Conservation (phyloP, 2,113 vertebrate genomes). For the Tupaia tana region DNA sequence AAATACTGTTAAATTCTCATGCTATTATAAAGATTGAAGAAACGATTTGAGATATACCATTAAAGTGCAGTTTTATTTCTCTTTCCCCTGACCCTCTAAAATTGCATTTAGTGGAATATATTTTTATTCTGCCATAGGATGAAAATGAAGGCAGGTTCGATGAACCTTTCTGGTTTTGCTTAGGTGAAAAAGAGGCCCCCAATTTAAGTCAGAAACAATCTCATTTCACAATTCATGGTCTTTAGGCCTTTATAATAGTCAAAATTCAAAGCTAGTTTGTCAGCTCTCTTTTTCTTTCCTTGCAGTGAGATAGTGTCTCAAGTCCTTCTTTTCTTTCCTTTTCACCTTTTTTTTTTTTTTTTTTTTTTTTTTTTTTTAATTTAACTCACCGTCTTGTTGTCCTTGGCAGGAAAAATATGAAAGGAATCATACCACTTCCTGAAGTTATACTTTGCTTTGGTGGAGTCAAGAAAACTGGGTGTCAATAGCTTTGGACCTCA, state of each 20-base stretch:
- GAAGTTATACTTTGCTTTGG: not conserved
- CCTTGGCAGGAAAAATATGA: not conserved
- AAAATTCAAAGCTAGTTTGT: not conserved
- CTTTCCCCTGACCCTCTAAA: not conserved
- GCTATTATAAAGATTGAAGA: not conserved
- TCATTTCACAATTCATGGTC: not conserved
- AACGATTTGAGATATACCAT: not conserved
- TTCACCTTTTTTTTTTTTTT: too few species aligned
- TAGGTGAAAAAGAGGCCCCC: not conserved
- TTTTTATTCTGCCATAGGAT: not conserved
- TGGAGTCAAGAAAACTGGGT: not conserved
- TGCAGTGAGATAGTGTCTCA: not conserved
- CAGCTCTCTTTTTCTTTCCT: not conserved
- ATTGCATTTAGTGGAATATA: not conserved
- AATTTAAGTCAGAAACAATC: not conserved
- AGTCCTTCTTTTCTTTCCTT: not conserved
- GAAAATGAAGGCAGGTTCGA: not conserved
- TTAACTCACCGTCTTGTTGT: not conserved
- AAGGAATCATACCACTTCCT: not conserved
- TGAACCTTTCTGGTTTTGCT: not conserved
- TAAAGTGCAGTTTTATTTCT: not conserved
- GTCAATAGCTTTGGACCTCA: not conserved
- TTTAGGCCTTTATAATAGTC: not conserved
- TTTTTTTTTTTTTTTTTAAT: too few species aligned
- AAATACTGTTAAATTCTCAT: constrained; percentile 44